phyloP scores from a whole-genome alignment of 2,113 vertebrate species.

The Delphinus delphis region DNA sequence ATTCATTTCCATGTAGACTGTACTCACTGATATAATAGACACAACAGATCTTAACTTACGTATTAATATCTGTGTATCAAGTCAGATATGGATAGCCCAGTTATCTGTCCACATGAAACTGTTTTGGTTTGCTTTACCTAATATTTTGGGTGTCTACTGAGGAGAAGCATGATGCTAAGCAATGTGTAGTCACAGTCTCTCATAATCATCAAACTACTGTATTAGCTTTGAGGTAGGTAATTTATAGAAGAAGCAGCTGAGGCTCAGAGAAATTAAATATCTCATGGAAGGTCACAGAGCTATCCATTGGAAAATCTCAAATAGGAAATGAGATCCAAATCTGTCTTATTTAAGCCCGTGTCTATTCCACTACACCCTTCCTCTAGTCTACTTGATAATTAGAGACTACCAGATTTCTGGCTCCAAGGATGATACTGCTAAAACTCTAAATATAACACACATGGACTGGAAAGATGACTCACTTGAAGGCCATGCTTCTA shows the following conservation, averaged over 20 bases:
- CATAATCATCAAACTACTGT: background rate
- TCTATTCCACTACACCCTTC: background rate
- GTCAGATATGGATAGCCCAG: background rate
- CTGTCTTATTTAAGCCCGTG: background rate
- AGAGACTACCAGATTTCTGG: background rate
- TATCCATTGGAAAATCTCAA: background rate
- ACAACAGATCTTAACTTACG: background rate
- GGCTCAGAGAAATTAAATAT: background rate
- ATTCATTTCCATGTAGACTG: background rate
- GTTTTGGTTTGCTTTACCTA: background rate
- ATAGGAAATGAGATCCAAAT: background rate
- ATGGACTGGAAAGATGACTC: background rate
- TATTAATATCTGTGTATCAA: background rate
- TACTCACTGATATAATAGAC: background rate
- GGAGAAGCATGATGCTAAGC: background rate
- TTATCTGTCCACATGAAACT: background rate
- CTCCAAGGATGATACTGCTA: background rate
- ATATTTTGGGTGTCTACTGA: background rate
- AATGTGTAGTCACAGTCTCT: background rate
- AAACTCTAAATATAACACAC: background rate
- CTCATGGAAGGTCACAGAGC: background rate
- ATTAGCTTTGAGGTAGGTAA: background rate
- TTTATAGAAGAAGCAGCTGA: background rate
- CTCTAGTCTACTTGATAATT: background rate
- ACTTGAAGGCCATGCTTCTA: background rate